These are phyloP conservation scores for Tanytarsus gracilentus DNA, from an alignment of 2,888 invertebrate species.

Conservation along the genomic window DNA sequence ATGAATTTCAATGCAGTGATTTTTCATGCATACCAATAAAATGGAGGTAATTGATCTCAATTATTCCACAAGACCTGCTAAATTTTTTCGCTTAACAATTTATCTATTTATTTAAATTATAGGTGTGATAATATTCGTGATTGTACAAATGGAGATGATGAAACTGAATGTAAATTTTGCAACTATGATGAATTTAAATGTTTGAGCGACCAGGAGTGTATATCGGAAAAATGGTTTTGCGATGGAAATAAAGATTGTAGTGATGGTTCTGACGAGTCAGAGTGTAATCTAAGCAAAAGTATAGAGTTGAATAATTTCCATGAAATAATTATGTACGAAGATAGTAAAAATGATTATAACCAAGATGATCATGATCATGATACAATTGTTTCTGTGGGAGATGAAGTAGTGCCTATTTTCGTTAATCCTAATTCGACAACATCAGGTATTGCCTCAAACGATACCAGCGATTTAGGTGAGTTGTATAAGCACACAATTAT, in stretches of 20 bases:
- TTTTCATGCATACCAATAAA: constrained; percentile 52
- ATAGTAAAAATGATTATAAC: constrained; percentile 10
- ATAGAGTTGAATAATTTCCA: constrained; percentile 35
- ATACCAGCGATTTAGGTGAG: neutral
- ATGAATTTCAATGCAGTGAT: constrained; percentile 51
- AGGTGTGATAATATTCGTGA: constrained; percentile 46
- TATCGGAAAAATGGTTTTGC: constrained; percentile 52
- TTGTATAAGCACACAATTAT: neutral
- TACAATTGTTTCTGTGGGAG: constrained; percentile 30
- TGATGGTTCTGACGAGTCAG: constrained; percentile 53
- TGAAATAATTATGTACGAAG: constrained; percentile 32
- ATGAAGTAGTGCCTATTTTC: constrained; percentile 30
- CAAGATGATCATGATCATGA: constrained; percentile 29
- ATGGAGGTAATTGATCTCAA: constrained; percentile 47
- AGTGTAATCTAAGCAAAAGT: constrained; percentile 40
- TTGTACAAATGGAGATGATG: constrained; percentile 44
- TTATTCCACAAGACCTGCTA: neutral
- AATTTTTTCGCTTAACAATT: neutral
- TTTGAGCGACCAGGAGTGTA: constrained; percentile 45
- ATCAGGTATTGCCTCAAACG: neutral
- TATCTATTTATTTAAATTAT: neutral
- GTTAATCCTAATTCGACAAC: constrained; percentile 13
- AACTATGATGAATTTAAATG: constrained; percentile 45
- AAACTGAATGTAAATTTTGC: constrained; percentile 44
- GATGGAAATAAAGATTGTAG: constrained; percentile 54